Base-by-base conservation (phyloP, 2,888 invertebrate genomes). In the Hyalella azteca region DNA sequence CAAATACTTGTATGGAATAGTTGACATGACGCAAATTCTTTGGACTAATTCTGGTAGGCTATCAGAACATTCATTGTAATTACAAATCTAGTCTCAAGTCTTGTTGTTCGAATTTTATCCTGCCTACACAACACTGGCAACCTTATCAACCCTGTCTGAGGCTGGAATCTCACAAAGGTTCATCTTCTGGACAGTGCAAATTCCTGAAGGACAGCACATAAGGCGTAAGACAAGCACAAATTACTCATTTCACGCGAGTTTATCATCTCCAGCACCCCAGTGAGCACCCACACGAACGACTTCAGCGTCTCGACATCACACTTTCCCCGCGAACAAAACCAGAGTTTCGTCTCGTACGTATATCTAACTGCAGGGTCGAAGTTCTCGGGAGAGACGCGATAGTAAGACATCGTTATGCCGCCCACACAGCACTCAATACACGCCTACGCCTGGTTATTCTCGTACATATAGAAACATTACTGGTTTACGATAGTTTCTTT, bases 301-400 rank as follows among this genome's bases (percentile, higher is more conserved):
- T 36, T 32, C 66, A 66, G 54, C 13, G 36, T 66, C 66, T n/a
- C 19, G n/a, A 66, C 19, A 19, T 66, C 15, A 15, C 66, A 36
- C 66, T 66, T 66, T 66, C 66, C 26, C 36, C 36, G 66, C 66
- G 32, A 66, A 66, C 32, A 66, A 36, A 66, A 66, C 36, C 32
- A 66, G 29, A 36, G n/a, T 11, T 11, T n/a, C n/a, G n/a, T n/a
- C n/a, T n/a, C n/a, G 45, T 15, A 11, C 45, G 15, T 11, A 45
- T n/a, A 36, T 66, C 32, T 4, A 15, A 4, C 36, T 19, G 36
- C 36, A 66, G 66, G 59, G 66, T 66, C 66, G 36, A 66, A 66
- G 66, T 66, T 66, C 36, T n/a, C 19, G 36, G 36, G 9, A 32
- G 13, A 19, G 15, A 4, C 2, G 66, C 32, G 66, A 66, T 66